phyloP scores from a whole-genome alignment of 2,797 vertebrate species.

The Pipistrellus kuhlii region DNA sequence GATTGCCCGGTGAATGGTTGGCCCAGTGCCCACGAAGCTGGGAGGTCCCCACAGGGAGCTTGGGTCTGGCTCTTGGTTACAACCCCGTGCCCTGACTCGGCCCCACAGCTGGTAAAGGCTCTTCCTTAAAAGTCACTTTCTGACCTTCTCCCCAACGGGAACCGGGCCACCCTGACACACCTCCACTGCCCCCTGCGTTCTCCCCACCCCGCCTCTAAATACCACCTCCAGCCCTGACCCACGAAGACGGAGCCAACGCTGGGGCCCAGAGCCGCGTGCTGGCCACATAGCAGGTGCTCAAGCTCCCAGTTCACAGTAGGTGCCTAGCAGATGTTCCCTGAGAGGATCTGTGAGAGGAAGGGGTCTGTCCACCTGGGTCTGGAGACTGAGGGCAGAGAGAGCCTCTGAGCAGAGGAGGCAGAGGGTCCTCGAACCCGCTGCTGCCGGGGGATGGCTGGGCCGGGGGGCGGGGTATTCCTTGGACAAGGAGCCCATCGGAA shows the following conservation, averaged over 20 bases:
- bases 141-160: not conserved
- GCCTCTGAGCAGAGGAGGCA: not conserved
- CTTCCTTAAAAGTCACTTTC: constrained; percentile 8
- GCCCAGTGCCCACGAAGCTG: not conserved
- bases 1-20: not conserved
- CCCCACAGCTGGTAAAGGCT: not conserved
- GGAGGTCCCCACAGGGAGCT: not conserved
- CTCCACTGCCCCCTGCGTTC: not conserved
- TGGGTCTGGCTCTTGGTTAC: not conserved
- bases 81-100: not conserved
- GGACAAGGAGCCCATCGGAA: not conserved
- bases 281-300: not conserved
- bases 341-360: not conserved
- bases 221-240: not conserved
- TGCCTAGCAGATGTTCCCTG: not conserved
- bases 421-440: not conserved
- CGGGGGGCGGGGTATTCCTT: not conserved
- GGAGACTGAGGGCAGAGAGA: not conserved
- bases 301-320: not conserved
- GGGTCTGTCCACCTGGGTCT: not conserved
- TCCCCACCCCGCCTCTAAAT: not conserved
- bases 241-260: not conserved
- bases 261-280: not conserved
- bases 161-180: not conserved
- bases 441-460: not conserved